Evolutionary conservation across 2,113 vertebrate genomes (phyloP).

Genomic region (Pygoscelis antarcticus): DNA sequence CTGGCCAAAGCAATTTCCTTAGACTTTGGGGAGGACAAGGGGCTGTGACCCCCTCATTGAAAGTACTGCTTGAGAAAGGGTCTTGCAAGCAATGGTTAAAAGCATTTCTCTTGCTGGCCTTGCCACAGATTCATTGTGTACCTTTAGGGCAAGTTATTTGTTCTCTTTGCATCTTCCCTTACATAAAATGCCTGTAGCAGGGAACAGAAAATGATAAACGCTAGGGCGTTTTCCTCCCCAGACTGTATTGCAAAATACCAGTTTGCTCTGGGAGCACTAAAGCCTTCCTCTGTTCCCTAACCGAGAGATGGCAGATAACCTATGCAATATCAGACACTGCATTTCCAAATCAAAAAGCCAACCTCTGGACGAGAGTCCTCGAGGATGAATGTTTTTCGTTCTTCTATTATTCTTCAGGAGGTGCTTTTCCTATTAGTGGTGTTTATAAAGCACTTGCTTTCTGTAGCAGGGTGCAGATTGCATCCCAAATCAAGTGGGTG

Average conservation of each 20-base stretch:
- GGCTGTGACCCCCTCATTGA: not conserved
- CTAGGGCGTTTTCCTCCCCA: not conserved
- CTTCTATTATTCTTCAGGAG: not conserved
- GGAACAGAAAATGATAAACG: not conserved
- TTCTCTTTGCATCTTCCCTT: not conserved
- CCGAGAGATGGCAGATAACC: not conserved
- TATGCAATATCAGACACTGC: not conserved
- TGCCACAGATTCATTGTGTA: not conserved
- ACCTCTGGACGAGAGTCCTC: not conserved
- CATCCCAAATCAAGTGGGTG: not conserved
- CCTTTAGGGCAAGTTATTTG: constrained; percentile 5
- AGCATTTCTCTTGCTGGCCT: not conserved
- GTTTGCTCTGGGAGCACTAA: not conserved
- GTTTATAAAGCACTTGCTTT: not conserved
- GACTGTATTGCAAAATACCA: not conserved
- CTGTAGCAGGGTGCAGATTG: not conserved
- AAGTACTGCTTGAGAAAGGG: not conserved
- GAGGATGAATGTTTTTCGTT: not conserved
- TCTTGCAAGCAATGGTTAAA: not conserved
- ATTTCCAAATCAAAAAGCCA: not conserved
- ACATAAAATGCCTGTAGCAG: not conserved
- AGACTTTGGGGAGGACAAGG: not conserved
- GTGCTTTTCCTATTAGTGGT: not conserved
- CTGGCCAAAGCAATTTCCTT: not conserved
- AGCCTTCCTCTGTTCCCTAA: not conserved